phyloP scores from a whole-genome alignment of 1,140 invertebrate genomes.

The Teleogryllus occipitalis region DNA sequence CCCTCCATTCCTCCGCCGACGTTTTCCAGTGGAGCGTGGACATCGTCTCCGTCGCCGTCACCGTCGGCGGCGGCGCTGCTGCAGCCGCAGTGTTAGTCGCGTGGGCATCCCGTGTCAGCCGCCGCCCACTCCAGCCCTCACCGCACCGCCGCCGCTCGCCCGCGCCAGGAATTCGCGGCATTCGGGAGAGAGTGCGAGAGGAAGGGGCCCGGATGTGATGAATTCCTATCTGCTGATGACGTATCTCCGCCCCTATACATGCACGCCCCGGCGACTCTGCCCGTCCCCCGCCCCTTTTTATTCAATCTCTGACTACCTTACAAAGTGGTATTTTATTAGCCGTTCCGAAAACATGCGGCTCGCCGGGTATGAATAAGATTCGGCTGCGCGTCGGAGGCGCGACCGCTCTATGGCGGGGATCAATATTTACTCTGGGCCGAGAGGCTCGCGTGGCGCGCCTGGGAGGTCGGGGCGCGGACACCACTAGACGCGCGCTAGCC shows the following conservation, averaged over 20 bases:
- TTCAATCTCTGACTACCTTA: constrained; percentile 4
- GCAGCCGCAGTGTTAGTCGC: too few relatives aligned
- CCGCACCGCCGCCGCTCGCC: too few relatives aligned
- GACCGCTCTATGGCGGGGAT: neutral
- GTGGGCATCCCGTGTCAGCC: too few relatives aligned
- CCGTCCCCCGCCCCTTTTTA: neutral
- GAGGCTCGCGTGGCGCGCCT: too few relatives aligned
- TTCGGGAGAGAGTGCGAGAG: neutral
- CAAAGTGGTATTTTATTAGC: constrained; percentile 6
- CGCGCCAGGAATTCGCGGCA: neutral
- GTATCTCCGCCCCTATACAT: constrained; percentile 12
- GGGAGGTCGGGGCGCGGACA: too few relatives aligned
- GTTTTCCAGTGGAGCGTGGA: too few relatives aligned
- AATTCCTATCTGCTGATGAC: constrained; percentile 12
- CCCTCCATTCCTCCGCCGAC: too few relatives aligned
- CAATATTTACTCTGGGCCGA: neutral
- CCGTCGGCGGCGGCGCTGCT: too few relatives aligned
- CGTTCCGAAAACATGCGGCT: constrained; percentile 6
- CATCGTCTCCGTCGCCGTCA: too few relatives aligned
- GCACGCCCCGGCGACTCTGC: neutral
- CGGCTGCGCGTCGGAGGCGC: neutral
- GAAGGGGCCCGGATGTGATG: constrained; percentile 9
- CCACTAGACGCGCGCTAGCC: too few relatives aligned
- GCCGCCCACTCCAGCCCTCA: too few relatives aligned
- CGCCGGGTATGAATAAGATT: neutral